phyloP scores from a whole-genome alignment of 2,797 vertebrate genomes.

The Leptoclinus maculatus region DNA sequence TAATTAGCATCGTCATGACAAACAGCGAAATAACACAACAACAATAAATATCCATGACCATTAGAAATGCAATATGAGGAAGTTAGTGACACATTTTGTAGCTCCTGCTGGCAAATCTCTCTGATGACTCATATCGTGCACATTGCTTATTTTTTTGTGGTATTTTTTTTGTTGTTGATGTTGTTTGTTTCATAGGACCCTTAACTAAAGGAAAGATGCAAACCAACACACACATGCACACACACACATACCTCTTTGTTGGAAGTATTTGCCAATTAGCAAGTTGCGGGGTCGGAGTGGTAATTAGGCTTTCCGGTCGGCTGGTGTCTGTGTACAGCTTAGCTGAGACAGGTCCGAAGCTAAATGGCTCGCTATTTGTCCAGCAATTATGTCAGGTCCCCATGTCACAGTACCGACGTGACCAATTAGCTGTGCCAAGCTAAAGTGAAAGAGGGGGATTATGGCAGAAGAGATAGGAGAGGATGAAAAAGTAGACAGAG shows the following conservation, averaged over 20 bases:
- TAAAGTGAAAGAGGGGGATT: conserved; percentile 79
- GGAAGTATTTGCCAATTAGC: conserved; percentile 83
- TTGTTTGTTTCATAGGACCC: not conserved
- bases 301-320: conserved; percentile 83
- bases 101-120: conserved; percentile 10
- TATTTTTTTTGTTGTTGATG: not conserved
- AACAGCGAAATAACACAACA: conserved; percentile 33
- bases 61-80: conserved; percentile 36
- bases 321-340: conserved; percentile 78
- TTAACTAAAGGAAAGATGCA: conserved; percentile 32
- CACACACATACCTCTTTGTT: conserved; percentile 69
- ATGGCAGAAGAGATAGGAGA: conserved; percentile 68
- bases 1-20: conserved; percentile 32
- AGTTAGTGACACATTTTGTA: conserved; percentile 13
- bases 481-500: conserved; percentile 66
- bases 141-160: not conserved
- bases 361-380: conserved; percentile 83
- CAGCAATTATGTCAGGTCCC: conserved; percentile 85
- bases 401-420: conserved; percentile 81
- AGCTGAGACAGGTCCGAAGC: conserved; percentile 77
- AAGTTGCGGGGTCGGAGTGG: conserved; percentile 64
- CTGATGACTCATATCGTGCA: conserved; percentile 16
- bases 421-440: conserved; percentile 84
- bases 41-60: conserved; percentile 21
- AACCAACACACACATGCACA: conserved; percentile 29